A percentile compares a stretch with the other conserved stretches of the same genome.
These are phyloP conservation scores for Andrena camellia DNA, from an alignment of 2,888 invertebrate species.

Conservation along the genomic window DNA sequence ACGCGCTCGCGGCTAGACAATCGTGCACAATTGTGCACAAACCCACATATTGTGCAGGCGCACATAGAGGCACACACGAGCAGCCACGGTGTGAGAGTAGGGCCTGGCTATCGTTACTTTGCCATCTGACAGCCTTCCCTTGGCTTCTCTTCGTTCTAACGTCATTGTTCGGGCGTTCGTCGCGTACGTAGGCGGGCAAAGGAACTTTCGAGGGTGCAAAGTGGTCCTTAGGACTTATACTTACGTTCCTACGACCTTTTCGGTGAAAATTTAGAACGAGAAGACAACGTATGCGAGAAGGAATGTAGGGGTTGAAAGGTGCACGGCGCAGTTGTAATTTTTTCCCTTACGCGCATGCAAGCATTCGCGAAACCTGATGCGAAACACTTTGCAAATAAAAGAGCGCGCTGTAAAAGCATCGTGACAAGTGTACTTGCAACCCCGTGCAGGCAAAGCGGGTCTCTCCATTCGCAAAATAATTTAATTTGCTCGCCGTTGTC, in stretches of 20 bases:
- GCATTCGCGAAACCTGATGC: not conserved
- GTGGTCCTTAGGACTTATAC: too few relatives aligned
- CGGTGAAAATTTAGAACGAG: not conserved
- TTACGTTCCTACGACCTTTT: not conserved
- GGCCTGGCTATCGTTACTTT: conserved; percentile 64
- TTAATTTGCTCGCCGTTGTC: conserved; percentile 29
- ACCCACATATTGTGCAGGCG: conserved; percentile 42
- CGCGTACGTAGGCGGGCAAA: conserved; percentile 1
- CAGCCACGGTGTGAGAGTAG: conserved; percentile 40
- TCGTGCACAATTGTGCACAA: conserved; percentile 59
- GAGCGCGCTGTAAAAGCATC: not conserved
- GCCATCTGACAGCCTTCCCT: conserved; percentile 78
- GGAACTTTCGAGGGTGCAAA: conserved; percentile 30
- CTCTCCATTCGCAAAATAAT: conserved; percentile 38
- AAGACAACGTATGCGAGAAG: not conserved
- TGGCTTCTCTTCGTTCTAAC: conserved; percentile 70
- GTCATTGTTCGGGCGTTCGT: conserved; percentile 72
- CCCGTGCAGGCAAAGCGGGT: conserved; percentile 21
- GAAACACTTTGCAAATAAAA: conserved; percentile 8
- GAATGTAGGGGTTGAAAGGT: too few relatives aligned
- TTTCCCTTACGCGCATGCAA: too few relatives aligned
- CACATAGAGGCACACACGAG: conserved; percentile 16
- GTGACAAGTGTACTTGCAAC: conserved; percentile 1
- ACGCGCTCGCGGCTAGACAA: conserved; percentile 53
- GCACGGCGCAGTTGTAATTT: too few relatives aligned